These are phyloP conservation scores for Caenorhabditis brenneri DNA, from an alignment of 1,140 invertebrate species.

Conservation along the genomic window DNA sequence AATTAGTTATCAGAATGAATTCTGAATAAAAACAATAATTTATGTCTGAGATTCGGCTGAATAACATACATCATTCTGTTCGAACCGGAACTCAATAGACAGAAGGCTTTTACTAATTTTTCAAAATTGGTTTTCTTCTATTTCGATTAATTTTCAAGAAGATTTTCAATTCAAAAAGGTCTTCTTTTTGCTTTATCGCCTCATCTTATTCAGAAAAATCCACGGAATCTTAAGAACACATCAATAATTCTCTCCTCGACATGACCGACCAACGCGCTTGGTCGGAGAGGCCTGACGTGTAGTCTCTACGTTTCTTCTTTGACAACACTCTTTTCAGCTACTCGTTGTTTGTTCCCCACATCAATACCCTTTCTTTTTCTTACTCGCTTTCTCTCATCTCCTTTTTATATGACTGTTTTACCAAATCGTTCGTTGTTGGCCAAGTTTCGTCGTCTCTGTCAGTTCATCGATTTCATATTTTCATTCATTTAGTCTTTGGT, in stretches of 20 bases:
- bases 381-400: neutral
- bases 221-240: neutral
- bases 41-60: too few species aligned
- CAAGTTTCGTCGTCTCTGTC: neutral
- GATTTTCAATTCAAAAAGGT: too few species aligned
- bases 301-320: neutral
- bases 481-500: slow-evolving; percentile 3
- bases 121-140: too few species aligned
- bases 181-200: too few species aligned
- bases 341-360: neutral
- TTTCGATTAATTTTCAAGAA: too few species aligned
- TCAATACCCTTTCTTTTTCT: neutral
- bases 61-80: too few species aligned
- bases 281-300: neutral
- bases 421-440: slow-evolving; percentile 16
- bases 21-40: too few species aligned
- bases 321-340: neutral
- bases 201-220: neutral
- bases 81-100: too few species aligned
- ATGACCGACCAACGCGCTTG: neutral
- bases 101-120: too few species aligned
- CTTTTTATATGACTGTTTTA: slow-evolving; percentile 5
- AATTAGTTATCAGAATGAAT: too few species aligned
- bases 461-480: neutral
- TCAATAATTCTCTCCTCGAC: neutral